Evolutionary conservation across 2,888 invertebrate genomes (phyloP).

Genomic region (Aplocera efformata): DNA sequence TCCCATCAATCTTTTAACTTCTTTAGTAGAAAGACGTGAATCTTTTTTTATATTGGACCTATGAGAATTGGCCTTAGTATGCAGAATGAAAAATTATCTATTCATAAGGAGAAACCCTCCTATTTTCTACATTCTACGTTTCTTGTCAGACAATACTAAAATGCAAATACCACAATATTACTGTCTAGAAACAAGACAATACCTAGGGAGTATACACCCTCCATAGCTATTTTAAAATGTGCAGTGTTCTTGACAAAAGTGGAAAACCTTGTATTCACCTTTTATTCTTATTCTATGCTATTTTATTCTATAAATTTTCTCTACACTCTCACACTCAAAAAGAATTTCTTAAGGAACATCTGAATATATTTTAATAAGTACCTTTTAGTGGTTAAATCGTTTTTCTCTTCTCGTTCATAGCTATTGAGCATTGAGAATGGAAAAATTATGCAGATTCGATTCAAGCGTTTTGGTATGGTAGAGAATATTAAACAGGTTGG

Average conservation of each 20-base stretch:
- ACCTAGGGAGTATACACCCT: too few relatives aligned
- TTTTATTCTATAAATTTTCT: background rate
- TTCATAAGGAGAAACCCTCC: too few relatives aligned
- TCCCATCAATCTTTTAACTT: too few relatives aligned
- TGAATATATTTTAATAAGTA: background rate
- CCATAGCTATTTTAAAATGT: background rate
- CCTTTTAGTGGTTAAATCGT: constrained; percentile 1
- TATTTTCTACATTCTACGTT: too few relatives aligned
- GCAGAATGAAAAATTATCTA: too few relatives aligned
- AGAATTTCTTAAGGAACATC: background rate
- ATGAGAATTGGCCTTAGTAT: too few relatives aligned
- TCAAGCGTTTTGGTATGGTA: constrained; percentile 1
- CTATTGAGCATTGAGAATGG: constrained; percentile 9
- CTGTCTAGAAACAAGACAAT: too few relatives aligned
- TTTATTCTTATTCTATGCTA: too few relatives aligned
- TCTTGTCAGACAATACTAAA: too few relatives aligned
- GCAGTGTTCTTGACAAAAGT: background rate
- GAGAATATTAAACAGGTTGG: constrained; percentile 6
- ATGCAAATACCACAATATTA: too few relatives aligned
- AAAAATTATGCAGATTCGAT: constrained; percentile 13
- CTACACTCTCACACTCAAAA: background rate
- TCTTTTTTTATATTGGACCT: too few relatives aligned
- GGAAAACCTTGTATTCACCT: constrained; percentile 1
- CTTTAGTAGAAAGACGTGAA: too few relatives aligned
- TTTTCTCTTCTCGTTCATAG: constrained; percentile 4